Conservation (phyloP, 2,113 vertebrate genomes). For the Psephotus haematonotus region DNA sequence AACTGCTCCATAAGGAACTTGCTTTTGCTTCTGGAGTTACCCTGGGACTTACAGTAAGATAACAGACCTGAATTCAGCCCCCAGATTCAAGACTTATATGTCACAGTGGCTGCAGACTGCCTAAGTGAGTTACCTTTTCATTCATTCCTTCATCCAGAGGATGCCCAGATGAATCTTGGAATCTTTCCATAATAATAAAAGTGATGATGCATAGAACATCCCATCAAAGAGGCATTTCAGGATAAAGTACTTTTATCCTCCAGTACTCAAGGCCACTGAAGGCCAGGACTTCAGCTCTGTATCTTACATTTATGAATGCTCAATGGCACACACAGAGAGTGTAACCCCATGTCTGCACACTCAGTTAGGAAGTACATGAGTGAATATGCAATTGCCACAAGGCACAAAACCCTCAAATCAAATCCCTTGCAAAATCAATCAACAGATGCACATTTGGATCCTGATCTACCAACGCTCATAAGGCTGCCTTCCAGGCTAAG, state of each 20-base stretch:
- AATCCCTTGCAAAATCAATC: background rate
- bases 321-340: background rate
- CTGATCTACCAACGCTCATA: background rate
- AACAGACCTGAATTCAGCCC: background rate
- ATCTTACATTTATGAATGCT: background rate
- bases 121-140: background rate
- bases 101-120: background rate
- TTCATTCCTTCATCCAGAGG: background rate
- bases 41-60: background rate
- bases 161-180: background rate
- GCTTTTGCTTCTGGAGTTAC: background rate
- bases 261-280: background rate
- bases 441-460: background rate
- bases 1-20: background rate
- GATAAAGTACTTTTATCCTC: background rate
- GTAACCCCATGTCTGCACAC: rapidly evolving
- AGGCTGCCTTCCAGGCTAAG: background rate
- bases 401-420: background rate
- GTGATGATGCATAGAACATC: background rate
- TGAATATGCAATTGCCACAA: background rate
- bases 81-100: background rate
- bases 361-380: background rate
- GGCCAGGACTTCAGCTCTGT: background rate
- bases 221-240: background rate
- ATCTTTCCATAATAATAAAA: background rate